Base-by-base conservation (phyloP, 2,113 vertebrate genomes). In the Protomyctophum bolini region DNA sequence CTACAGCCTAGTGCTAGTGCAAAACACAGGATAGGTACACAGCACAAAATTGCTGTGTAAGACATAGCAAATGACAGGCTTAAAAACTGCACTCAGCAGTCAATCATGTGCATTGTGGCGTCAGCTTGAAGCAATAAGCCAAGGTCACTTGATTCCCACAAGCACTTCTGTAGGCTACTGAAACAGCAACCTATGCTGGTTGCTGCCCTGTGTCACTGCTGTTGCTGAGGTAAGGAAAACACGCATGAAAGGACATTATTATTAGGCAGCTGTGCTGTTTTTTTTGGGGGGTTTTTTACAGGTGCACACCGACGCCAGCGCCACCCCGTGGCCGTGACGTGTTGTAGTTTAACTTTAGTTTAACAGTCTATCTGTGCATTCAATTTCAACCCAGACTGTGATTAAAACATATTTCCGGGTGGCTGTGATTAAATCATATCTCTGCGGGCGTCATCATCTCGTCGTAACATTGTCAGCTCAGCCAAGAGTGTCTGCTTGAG, bases 211-310 rank as follows among this genome's bases (percentile, higher is more conserved):
- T 56, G 15, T 15, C n/a, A 56, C n/a, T 56, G 57, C 57, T 63
- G 63, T 59, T 83, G 71, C 73, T 72, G 54, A 74, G 69, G 47
- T 51, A 58, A 14, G 66, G 65, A 63, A 6, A 77, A 69, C 59
- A 4, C 62, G 45, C 0, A 51, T 21, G 28, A 58, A 50, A 47
- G 21, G 51, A 50, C 6, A 66, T 45, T 33, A 47, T 21, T n/a
- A 21, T 41, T 41, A 41, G 33, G 33, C 33, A 4, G 5, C 47
- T 8, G 49, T 29, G 61, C 6, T 48, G 7, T 55, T 54, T 54
- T 61, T n/a, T 1, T 66, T n/a, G 72, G n/a, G n/a, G n/a, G n/a
- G n/a, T n/a, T n/a, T 21, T 21, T 21, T 21, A 21, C n/a, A 15
- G 11, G 21, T 59, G 28, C 7, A 41, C 5, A 11, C 11, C 41